phyloP scores from a whole-genome alignment of 2,888 invertebrate species.

The Cryptocephalus primarius region DNA sequence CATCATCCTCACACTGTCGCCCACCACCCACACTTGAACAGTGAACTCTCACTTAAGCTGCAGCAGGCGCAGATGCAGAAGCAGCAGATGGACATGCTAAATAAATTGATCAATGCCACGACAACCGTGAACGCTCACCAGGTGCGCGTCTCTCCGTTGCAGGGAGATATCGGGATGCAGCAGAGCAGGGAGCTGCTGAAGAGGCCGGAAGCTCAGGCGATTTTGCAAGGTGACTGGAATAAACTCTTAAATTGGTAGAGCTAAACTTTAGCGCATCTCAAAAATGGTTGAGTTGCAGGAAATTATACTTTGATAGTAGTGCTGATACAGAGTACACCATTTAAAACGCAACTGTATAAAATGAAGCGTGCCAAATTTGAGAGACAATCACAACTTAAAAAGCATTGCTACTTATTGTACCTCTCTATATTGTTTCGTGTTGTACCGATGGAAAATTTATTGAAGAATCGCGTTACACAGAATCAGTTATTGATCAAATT shows the following conservation, averaged over 20 bases:
- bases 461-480: too few relatives aligned
- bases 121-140: constrained; percentile 19
- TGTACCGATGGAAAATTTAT: too few relatives aligned
- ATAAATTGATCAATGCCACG: constrained; percentile 31
- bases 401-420: too few relatives aligned
- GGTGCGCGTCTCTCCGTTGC: constrained; percentile 31
- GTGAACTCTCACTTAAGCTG: constrained; percentile 39
- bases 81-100: constrained; percentile 33
- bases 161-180: constrained; percentile 38
- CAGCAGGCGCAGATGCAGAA: constrained; percentile 41
- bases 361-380: too few relatives aligned
- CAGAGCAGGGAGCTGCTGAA: constrained; percentile 55
- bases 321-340: too few relatives aligned
- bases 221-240: constrained; percentile 53
- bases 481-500: too few relatives aligned
- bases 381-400: too few relatives aligned
- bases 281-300: too few relatives aligned
- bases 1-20: constrained; percentile 7
- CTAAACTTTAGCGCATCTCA: too few relatives aligned
- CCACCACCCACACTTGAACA: constrained; percentile 14
- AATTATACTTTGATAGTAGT: too few relatives aligned
- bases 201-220: constrained; percentile 65
- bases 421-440: too few relatives aligned
- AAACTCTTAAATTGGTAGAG: not conserved
- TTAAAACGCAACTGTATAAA: too few relatives aligned